These are phyloP conservation scores for Drosophila tsacasi DNA, from an alignment of 1,140 invertebrate species.

Conservation along the genomic window DNA sequence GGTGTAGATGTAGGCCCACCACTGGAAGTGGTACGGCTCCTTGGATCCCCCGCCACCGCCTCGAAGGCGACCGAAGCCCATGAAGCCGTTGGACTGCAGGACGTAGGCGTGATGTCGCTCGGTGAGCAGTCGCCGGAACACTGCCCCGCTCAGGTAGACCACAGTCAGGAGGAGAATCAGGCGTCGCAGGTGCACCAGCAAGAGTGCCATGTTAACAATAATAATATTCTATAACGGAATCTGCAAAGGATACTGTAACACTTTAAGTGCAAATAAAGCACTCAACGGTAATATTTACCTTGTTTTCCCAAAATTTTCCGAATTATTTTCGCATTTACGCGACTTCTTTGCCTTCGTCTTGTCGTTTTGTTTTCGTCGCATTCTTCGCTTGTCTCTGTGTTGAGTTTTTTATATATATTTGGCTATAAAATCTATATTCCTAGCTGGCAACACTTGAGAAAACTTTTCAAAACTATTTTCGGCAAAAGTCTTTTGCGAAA, in stretches of 20 bases:
- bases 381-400: constrained; percentile 52
- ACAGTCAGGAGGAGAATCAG: constrained; percentile 77
- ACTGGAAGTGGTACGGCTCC: constrained; percentile 77
- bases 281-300: constrained; percentile 34
- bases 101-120: constrained; percentile 65
- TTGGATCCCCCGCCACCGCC: constrained; percentile 39
- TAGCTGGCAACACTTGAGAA: constrained; percentile 59
- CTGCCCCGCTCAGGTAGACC: constrained; percentile 72
- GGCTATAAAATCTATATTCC: background rate
- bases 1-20: constrained; percentile 83
- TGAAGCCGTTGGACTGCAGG: constrained; percentile 57
- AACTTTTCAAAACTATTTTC: constrained; percentile 48
- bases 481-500: constrained; percentile 26
- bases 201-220: constrained; percentile 61
- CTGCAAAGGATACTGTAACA: constrained; percentile 2
- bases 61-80: constrained; percentile 15
- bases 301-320: constrained; percentile 9
- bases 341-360: constrained; percentile 44
- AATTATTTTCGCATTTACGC: constrained; percentile 45
- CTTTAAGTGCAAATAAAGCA: constrained; percentile 8
- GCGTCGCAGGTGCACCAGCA: constrained; percentile 77
- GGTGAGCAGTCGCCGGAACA: constrained; percentile 65
- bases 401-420: constrained; percentile 23
- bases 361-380: constrained; percentile 73
- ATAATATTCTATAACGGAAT: background rate